Evolutionary conservation across 2,113 vertebrate genomes (phyloP), one percentile per base, ranked within the genome.

Genomic region (Pristiophorus japonicus): DNA sequence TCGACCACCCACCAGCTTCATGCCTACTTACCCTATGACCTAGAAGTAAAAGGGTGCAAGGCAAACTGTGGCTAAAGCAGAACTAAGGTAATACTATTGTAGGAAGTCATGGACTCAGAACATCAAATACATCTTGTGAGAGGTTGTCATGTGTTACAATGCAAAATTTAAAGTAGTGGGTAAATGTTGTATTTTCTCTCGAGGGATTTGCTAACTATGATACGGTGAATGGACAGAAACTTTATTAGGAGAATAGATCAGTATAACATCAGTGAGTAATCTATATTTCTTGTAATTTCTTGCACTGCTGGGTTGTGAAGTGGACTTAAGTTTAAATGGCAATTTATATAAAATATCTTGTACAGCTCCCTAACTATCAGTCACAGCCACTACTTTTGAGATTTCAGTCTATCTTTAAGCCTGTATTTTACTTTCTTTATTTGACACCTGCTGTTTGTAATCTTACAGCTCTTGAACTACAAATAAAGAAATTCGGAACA

Each of bases 401-500:
- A 4, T 70, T 70, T 70, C 93, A 94, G 10, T 94, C 65, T 94
- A 70, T 66, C 66, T 70, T 22, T 94, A 94, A 70, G 66, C 93
- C 66, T 94, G 93, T 70, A 70, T 70, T 94, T 94, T 94, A 67
- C 65, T 67, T 94, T 73, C 66, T 94, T 70, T 73, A 47, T 94
- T 67, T 94, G 93, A 73, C 65, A 70, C 65, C 93, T 73, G 93
- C 66, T 70, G 66, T 70, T 94, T 70, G 93, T 94, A 70, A 70
- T 94, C 93, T 94, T 70, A 16, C 42, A 70, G 66, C 66, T 34
- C 93, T 94, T 94, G 93, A 94, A 94, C 93, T 94, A 73, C 65
- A 94, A 67, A 73, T 94, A 94, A 73, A 94, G 47, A 42, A 70
- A 94, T 94, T 66, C 73, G 93, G 93, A 94, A 94, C 93, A 73